Evolutionary conservation across 2,888 invertebrate species (phyloP), one percentile per base, ranked within the genome.

Genomic region (Branchipolynoe longqiensis): DNA sequence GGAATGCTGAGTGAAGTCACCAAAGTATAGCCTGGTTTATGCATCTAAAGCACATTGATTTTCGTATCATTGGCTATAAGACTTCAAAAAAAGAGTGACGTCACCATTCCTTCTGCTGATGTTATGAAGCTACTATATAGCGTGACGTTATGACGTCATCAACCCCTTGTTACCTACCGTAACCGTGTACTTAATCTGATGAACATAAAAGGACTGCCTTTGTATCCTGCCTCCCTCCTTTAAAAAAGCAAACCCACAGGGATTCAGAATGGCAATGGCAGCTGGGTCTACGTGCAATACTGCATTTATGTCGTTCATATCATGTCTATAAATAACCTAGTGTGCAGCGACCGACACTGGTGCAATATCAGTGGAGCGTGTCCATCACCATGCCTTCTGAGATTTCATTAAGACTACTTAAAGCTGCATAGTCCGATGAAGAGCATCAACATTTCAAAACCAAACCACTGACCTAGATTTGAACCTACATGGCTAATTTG

Each of bases 231-330:
- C 18, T 69, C 14, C 69, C 58, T n/a, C n/a, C n/a, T n/a, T n/a
- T n/a, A n/a, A n/a, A 58, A 58, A 58, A 48, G 18, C 8, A 48
- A 48, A 48, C 48, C 8, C 48, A 48, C 8, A 48, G 18, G 18
- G 31, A 62, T 14, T 31, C 69, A 33, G 25, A 69, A 38, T 69
- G 69, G 38, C 38, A 38, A 22, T 25, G 69, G 69, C 36, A 38
- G 62, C 12, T 25, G 31, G 25, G 62, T 25, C 22, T 56, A 56
- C 56, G 18, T 56, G 22, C 56, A 14, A 28, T 31, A 69, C 38
- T 33, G 69, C 69, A 69, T 69, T 69, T 69, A 69, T 33, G 69
- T 38, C 69, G 38, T 33, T 69, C 69, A 69, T 69, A 69, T 69
- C 69, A 69, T n/a, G 38, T 31, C 38, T 58, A 31, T 69, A 18